A percentile compares a stretch with the other conserved stretches of the same genome.
phyloP scores from a whole-genome alignment of 2,113 vertebrate species.

The Bambusicola thoracicus region DNA sequence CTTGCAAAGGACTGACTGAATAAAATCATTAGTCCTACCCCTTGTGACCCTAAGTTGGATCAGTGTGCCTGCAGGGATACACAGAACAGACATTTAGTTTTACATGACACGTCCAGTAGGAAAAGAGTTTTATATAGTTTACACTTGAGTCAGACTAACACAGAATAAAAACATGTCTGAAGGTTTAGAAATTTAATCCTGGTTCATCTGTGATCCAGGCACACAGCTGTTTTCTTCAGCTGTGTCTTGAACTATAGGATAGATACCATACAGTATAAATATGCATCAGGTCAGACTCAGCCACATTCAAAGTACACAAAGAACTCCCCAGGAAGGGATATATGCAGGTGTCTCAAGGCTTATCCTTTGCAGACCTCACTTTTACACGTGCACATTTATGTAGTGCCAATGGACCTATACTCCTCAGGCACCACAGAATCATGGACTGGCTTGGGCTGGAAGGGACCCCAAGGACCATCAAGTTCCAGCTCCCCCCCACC shows the following conservation, averaged over 20 bases:
- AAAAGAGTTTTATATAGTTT: neutral
- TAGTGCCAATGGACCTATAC: rapidly evolving
- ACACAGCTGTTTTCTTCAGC: neutral
- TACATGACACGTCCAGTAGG: neutral
- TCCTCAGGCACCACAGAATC: neutral
- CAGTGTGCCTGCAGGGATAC: neutral
- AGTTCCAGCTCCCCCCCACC: no score
- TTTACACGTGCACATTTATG: rapidly evolving
- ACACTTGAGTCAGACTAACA: slow-evolving; percentile 16
- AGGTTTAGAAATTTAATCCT: slow-evolving; percentile 12
- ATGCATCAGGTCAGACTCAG: neutral
- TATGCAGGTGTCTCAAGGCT: neutral
- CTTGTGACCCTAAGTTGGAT: neutral
- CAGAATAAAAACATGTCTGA: neutral
- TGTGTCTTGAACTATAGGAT: neutral
- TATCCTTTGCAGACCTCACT: neutral
- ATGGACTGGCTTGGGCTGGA: no score
- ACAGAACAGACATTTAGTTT: neutral
- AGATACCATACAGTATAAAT: neutral
- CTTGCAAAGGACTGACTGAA: neutral
- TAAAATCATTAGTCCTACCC: neutral
- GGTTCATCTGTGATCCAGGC: neutral
- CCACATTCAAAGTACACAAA: neutral
- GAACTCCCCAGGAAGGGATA: neutral
- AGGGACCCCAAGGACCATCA: no score